These are phyloP conservation scores for Dicentrarchus labrax DNA, from an alignment of 2,113 vertebrate genomes.

Conservation along the genomic window DNA sequence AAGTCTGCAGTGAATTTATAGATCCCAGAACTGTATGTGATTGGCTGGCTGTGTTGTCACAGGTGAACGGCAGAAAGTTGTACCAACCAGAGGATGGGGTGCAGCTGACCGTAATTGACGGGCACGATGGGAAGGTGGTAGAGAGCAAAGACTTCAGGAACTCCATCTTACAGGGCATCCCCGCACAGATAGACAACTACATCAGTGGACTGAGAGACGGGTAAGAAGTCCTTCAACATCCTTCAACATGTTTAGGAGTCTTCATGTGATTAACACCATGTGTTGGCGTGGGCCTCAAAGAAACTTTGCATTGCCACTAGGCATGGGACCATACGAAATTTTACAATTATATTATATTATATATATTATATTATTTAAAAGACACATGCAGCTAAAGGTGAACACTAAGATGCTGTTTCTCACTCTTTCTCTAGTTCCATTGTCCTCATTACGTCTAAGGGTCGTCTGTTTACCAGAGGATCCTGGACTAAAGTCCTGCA, in stretches of 20 bases:
- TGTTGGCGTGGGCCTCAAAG: neutral
- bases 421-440: constrained; percentile 85
- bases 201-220: constrained; percentile 87
- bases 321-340: no score
- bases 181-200: constrained; percentile 91
- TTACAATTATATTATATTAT: no score
- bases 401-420: neutral
- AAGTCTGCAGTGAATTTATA: neutral
- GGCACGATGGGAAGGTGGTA: constrained; percentile 87
- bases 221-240: constrained; percentile 78
- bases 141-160: constrained; percentile 87
- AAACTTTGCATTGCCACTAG: neutral
- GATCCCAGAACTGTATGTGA: constrained; percentile 12
- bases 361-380: no score
- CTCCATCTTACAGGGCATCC: constrained; percentile 90
- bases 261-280: neutral
- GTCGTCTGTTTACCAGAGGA: constrained; percentile 87
- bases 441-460: constrained; percentile 92
- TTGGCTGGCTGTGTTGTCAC: constrained; percentile 30
- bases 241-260: neutral
- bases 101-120: constrained; percentile 90
- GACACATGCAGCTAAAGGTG: neutral
- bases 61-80: constrained; percentile 90
- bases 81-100: constrained; percentile 91
- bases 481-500: constrained; percentile 91